Conservation (phyloP, 1,140 invertebrate genomes). For the Hirudo medicinalis region DNA sequence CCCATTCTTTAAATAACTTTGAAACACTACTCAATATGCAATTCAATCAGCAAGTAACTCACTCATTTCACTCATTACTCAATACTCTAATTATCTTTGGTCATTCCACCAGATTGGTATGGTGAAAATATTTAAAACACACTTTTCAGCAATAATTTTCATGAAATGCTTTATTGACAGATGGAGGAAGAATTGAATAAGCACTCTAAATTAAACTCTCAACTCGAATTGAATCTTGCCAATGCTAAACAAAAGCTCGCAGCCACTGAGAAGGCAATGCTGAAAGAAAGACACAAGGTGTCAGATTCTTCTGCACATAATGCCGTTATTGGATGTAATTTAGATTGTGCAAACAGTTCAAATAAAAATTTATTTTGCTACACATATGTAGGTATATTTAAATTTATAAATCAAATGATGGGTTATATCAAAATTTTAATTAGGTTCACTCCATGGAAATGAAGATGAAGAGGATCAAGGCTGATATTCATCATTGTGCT, state of each 20-base stretch:
- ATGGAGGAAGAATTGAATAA: slow-evolving; percentile 56
- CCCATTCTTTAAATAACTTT: too few species aligned
- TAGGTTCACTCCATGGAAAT: slow-evolving; percentile 50
- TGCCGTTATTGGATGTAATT: background rate
- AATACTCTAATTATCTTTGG: too few species aligned
- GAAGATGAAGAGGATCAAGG: slow-evolving; percentile 58
- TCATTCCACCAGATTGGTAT: too few species aligned
- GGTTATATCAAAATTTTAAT: slow-evolving; percentile 3
- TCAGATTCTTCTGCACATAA: slow-evolving; percentile 12
- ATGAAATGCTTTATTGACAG: slow-evolving; percentile 26
- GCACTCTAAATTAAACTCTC: slow-evolving; percentile 51
- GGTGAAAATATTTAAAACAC: too few species aligned
- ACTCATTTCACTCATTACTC: too few species aligned
- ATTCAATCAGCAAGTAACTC: too few species aligned
- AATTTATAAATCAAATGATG: background rate
- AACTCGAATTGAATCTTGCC: slow-evolving; percentile 54
- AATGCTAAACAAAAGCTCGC: slow-evolving; percentile 61
- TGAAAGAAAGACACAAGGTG: slow-evolving; percentile 50
- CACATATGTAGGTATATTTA: background rate
- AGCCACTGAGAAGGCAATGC: slow-evolving; percentile 53
- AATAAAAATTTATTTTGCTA: background rate
- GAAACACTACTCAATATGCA: too few species aligned
- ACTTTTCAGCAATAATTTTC: too few species aligned
- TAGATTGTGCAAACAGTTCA: background rate
- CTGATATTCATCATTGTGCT: slow-evolving; percentile 61